Evolutionary conservation across 2,888 invertebrate species (phyloP), one percentile per base, ranked within the genome.

Genomic region (Ectemnius continuus): DNA sequence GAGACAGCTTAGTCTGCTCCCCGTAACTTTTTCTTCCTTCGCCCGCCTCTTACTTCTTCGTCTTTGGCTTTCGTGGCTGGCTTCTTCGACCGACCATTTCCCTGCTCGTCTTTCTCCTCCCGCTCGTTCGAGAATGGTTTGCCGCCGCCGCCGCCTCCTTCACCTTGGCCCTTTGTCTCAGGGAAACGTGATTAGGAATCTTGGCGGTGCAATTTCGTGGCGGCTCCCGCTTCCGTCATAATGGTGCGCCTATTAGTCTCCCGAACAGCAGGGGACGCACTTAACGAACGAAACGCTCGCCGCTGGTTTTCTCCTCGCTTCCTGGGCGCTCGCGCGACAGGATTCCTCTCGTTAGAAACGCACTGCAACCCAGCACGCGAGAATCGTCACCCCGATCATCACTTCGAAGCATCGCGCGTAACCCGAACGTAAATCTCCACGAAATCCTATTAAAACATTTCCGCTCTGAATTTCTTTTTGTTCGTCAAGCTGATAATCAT

Each of bases 211-310:
- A 79, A 86, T 86, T 81, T 82, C 69, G 71, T 76, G 77, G 67
- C 75, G 76, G 84, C 78, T 83, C 79, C 83, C 75, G 81, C 78
- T 85, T 86, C 84, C 82, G 81, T 83, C 84, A 81, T 83, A 82
- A 86, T 79, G 83, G 79, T 74, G 78, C 63, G 77, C 76, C 82
- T 79, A 84, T 83, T 85, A 81, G 78, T 78, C 79, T 67, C 74
- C 62, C 61, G 73, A 85, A 80, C 79, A 78, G 79, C 82, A 63
- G 80, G 81, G 57, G 76, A 73, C 73, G 75, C 52, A 69, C 70
- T 84, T 84, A 82, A 83, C 81, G 79, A 86, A 84, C 36, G 36
- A 36, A 23, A 11, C 11, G 80, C 66, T 73, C 28, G 62, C 66
- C 28, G 65, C 64, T 45, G 59, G 75, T 73, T 70, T 70, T 73